Percentiles rank a stretch among this genome's conserved stretches.
Evolutionary conservation across 1,140 invertebrate species (phyloP).

Genomic region (Megathymus violae): DNA sequence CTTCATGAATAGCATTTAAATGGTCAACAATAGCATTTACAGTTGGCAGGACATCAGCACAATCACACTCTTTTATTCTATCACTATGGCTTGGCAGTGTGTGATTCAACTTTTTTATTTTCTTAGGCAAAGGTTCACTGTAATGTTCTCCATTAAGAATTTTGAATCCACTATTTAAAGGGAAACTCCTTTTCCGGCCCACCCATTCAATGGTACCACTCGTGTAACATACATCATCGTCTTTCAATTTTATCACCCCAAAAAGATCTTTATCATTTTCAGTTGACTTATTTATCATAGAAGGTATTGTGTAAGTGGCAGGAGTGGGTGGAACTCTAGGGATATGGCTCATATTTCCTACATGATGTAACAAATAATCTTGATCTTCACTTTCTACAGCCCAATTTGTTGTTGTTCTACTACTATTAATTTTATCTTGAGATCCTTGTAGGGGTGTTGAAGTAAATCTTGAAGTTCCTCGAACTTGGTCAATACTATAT

Average conservation of each 20-base stretch:
- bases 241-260: conserved; percentile 73
- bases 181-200: conserved; percentile 71
- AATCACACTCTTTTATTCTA: conserved; percentile 66
- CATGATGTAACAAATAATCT: conserved; percentile 48
- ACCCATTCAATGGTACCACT: conserved; percentile 79
- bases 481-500: conserved; percentile 24
- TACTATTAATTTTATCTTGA: conserved; percentile 23
- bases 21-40: conserved; percentile 80
- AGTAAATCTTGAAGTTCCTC: conserved; percentile 16
- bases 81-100: conserved; percentile 40
- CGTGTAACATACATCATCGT: conserved; percentile 76
- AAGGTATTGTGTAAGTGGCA: conserved; percentile 63
- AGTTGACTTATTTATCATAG: conserved; percentile 51
- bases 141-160: conserved; percentile 50
- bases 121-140: conserved; percentile 54
- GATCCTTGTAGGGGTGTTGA: conserved; percentile 28
- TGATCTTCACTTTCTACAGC: conserved; percentile 26
- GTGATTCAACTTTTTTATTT: conserved; percentile 52
- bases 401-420: conserved; percentile 11
- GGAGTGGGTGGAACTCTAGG: conserved; percentile 65
- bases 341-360: conserved; percentile 71
- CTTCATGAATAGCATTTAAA: conserved; percentile 77
- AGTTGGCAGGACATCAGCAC: conserved; percentile 76
- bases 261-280: conserved; percentile 53
- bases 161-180: conserved; percentile 77